Base-by-base conservation (phyloP, 2,113 vertebrate species). In the Tylochromis polylepis region DNA sequence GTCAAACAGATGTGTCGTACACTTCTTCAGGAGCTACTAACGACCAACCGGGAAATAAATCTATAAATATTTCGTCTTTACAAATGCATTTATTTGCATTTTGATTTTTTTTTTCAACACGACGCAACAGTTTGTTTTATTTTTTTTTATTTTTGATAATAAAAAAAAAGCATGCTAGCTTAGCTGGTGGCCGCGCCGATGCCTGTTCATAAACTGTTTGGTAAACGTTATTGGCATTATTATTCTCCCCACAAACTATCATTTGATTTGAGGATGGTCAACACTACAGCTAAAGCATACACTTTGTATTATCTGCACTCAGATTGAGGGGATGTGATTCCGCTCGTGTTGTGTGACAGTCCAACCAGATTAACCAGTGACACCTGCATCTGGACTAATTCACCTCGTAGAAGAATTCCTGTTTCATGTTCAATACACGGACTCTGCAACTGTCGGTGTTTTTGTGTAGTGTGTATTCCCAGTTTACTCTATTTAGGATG, bases 241-340 rank as follows among this genome's bases (percentile, higher is more conserved):
- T 67, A 67, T 67, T 67, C 38, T 9, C n/a, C 34, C 36, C 36
- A 24, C 36, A 67, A 41, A 41, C 62, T 41, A 41, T 41, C 4
- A 41, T 41, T 41, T 67, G 7, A 41, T 41, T 67, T 67, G 3
- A 67, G 62, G 15, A 67, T 41, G 34, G 62, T 67, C 36, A 7
- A 31, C 67, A 11, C 24, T 29, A 49, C 9, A 75, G 0, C 22
- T 46, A 72, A 29, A 75, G 22, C 3, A 49, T 72, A 29, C 0
- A 49, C 67, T 75, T 72, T 46, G 7, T 72, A 46, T 27, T 46
- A 46, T 72, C 41, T 72, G 22, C 41, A 72, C 67, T 46, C 65
- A 27, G 22, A 72, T 46, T 14, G 67, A 27, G 22, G 22, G 22
- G 22, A 6, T 46, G 22, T 72, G 14, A 46, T 24, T 2, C 62